Evolutionary conservation across 2,113 vertebrate genomes (phyloP).

Genomic region (Caretta caretta): DNA sequence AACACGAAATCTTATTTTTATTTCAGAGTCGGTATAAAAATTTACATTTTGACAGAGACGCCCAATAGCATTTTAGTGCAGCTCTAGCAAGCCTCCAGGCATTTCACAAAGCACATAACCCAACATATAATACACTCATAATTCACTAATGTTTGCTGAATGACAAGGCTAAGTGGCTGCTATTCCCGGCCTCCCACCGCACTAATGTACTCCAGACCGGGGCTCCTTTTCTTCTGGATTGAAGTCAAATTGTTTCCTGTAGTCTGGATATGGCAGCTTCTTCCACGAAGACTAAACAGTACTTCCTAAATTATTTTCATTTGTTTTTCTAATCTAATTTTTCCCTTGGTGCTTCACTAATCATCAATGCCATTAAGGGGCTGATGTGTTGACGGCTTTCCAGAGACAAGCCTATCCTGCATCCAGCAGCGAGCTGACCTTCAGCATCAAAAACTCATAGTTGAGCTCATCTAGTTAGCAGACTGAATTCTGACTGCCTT

Average conservation of each 20-base stretch:
- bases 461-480: neutral
- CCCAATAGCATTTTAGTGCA: constrained; percentile 17
- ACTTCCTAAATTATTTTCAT: constrained; percentile 62
- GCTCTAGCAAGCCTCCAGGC: constrained; percentile 35
- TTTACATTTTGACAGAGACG: constrained; percentile 60
- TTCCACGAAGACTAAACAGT: constrained; percentile 30
- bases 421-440: constrained; percentile 22
- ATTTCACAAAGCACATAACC: constrained; percentile 27
- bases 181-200: constrained; percentile 70
- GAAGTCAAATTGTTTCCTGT: constrained; percentile 66
- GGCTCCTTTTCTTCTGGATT: constrained; percentile 52
- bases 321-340: constrained; percentile 75
- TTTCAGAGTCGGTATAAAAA: constrained; percentile 43
- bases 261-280: constrained; percentile 37
- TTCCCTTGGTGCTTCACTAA: constrained; percentile 54
- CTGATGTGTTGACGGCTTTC: constrained; percentile 44
- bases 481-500: neutral
- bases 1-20: constrained; percentile 56
- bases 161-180: constrained; percentile 77
- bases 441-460: neutral
- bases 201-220: constrained; percentile 73
- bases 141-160: constrained; percentile 76
- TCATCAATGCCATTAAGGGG: neutral
- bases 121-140: constrained; percentile 63
- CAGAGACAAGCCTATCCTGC: neutral